Conservation (phyloP, 2,113 vertebrate species). For the Tylochromis polylepis region DNA sequence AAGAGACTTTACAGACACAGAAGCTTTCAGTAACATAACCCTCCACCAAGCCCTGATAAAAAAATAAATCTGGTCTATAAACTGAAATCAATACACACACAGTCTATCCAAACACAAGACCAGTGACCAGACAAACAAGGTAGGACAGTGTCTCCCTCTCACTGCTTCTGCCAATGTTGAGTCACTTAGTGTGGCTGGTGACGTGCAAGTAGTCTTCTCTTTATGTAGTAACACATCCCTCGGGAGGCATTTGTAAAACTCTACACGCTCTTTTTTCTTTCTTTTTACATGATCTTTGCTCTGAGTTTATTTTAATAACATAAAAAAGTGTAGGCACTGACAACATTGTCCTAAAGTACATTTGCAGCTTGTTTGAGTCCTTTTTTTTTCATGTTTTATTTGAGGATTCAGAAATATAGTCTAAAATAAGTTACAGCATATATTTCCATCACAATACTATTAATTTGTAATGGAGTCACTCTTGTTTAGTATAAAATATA, state of each 20-base stretch:
- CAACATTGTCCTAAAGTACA: neutral
- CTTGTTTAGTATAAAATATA: neutral
- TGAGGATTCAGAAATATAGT: neutral
- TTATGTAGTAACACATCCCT: neutral
- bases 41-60: slow-evolving; percentile 38
- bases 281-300: neutral
- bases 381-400: neutral
- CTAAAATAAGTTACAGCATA: neutral
- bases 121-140: slow-evolving; percentile 10
- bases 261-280: neutral
- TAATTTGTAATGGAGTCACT: neutral
- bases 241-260: neutral
- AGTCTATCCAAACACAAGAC: slow-evolving; percentile 13
- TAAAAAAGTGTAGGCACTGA: neutral
- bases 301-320: neutral
- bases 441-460: neutral
- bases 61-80: slow-evolving; percentile 38
- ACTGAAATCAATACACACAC: slow-evolving; percentile 23
- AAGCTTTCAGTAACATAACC: slow-evolving; percentile 49
- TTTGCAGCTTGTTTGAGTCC: neutral
- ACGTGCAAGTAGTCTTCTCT: neutral
- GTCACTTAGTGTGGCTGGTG: neutral
- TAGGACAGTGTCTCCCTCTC: neutral
- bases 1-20: slow-evolving; percentile 38
- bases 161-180: neutral